Evolutionary conservation across 2,888 invertebrate species (phyloP).

Genomic region (Hybos culiciformis): DNA sequence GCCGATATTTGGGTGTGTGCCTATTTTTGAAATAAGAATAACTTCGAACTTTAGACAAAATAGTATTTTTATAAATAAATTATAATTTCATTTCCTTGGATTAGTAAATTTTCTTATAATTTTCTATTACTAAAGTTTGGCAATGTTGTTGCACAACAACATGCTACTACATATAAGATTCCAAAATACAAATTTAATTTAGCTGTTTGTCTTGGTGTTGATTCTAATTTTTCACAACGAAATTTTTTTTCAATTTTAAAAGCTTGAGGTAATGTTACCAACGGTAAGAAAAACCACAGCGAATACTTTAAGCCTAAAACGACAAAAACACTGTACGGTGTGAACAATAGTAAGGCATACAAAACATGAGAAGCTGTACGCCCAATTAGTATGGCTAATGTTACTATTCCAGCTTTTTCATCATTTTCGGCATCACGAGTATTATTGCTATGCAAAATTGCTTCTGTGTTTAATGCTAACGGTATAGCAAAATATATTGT

Average conservation of each 20-base stretch:
- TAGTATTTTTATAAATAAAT: too few species aligned
- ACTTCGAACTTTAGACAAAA: too few species aligned
- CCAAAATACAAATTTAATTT: constrained; percentile 84
- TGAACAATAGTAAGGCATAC: constrained; percentile 78
- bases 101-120: constrained; percentile 20
- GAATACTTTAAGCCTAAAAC: constrained; percentile 75
- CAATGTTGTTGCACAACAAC: constrained; percentile 52
- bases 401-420: constrained; percentile 80
- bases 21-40: too few species aligned
- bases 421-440: constrained; percentile 84
- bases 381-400: constrained; percentile 86
- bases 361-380: constrained; percentile 81
- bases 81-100: too few species aligned
- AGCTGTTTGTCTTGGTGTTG: constrained; percentile 78
- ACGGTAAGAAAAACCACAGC: constrained; percentile 75
- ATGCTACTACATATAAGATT: constrained; percentile 73
- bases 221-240: constrained; percentile 61
- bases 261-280: constrained; percentile 74
- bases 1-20: too few species aligned
- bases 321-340: constrained; percentile 80
- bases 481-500: constrained; percentile 90
- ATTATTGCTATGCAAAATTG: constrained; percentile 90
- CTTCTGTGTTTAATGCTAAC: constrained; percentile 85
- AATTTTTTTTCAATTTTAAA: constrained; percentile 85
- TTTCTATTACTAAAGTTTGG: constrained; percentile 35